These are phyloP conservation scores for Lacanobia wlatinum DNA, from an alignment of 2,888 invertebrate genomes.

Conservation along the genomic window DNA sequence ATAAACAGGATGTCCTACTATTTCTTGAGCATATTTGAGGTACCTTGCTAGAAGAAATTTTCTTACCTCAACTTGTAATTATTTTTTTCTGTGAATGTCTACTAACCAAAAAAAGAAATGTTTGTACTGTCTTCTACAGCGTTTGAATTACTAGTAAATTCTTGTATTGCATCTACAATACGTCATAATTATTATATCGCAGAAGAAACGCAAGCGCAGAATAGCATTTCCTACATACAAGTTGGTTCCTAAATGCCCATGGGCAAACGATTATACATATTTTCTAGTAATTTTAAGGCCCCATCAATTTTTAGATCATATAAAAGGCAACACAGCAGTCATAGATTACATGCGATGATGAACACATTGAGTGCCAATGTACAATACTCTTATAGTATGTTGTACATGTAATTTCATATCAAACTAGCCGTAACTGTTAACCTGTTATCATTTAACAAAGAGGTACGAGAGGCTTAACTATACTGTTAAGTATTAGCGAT, in stretches of 20 bases:
- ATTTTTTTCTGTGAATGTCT: neutral
- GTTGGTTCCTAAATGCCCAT: slow-evolving; percentile 19
- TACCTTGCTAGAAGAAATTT: neutral
- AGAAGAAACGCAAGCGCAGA: neutral
- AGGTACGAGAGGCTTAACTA: slow-evolving; percentile 41
- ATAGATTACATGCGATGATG: slow-evolving; percentile 25
- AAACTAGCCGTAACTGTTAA: slow-evolving; percentile 40
- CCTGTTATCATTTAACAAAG: slow-evolving; percentile 30
- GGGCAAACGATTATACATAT: slow-evolving; percentile 19
- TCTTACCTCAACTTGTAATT: neutral
- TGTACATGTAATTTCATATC: slow-evolving; percentile 43
- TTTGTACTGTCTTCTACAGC: slow-evolving; percentile 15
- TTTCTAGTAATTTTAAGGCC: slow-evolving; percentile 62
- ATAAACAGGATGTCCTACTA: neutral
- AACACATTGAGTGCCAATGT: slow-evolving; percentile 41
- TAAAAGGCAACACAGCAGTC: slow-evolving; percentile 53
- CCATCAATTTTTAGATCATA: slow-evolving; percentile 46
- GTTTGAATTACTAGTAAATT: neutral
- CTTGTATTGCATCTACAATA: neutral
- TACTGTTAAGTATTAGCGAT: neutral
- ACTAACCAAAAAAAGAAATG: neutral
- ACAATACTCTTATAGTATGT: slow-evolving; percentile 21
- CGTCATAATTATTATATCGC: neutral
- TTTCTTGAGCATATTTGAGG: neutral
- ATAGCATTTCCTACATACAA: slow-evolving; percentile 8